Conservation (phyloP, 2,888 invertebrate genomes). For the Icerya purchasi region DNA sequence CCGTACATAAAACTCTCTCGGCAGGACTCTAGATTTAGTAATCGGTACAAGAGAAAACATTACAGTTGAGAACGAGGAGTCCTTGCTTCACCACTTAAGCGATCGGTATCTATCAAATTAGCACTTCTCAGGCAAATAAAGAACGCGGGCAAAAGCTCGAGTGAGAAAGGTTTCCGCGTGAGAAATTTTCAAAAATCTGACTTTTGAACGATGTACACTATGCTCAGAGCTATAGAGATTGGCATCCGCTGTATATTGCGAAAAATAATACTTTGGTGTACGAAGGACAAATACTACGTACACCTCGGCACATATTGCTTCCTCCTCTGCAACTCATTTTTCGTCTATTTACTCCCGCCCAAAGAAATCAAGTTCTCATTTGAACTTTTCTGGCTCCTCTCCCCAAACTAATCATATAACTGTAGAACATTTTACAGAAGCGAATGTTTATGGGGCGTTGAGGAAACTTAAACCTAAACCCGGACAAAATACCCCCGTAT, state of each 20-base stretch:
- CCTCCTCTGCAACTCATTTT: no score
- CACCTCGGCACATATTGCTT: no score
- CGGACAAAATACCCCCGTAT: no score
- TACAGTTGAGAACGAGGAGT: background rate
- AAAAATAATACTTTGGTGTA: background rate
- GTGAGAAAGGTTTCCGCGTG: background rate
- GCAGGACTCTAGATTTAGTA: background rate
- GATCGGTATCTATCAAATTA: background rate
- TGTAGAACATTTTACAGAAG: no score
- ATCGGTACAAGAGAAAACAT: background rate
- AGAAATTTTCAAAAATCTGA: background rate
- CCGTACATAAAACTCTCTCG: background rate
- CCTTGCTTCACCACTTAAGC: background rate
- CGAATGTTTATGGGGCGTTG: no score
- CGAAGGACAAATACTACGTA: no score
- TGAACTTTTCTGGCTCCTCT: no score
- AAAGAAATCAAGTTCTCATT: no score
- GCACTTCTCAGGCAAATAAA: background rate
- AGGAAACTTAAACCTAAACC: no score
- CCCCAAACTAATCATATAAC: no score
- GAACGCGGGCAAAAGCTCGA: background rate
- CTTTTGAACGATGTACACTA: background rate
- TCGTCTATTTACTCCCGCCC: no score
- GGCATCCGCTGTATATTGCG: background rate
- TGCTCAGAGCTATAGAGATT: background rate